Conservation (phyloP, 2,113 vertebrate genomes). For the Gymnogyps californianus region DNA sequence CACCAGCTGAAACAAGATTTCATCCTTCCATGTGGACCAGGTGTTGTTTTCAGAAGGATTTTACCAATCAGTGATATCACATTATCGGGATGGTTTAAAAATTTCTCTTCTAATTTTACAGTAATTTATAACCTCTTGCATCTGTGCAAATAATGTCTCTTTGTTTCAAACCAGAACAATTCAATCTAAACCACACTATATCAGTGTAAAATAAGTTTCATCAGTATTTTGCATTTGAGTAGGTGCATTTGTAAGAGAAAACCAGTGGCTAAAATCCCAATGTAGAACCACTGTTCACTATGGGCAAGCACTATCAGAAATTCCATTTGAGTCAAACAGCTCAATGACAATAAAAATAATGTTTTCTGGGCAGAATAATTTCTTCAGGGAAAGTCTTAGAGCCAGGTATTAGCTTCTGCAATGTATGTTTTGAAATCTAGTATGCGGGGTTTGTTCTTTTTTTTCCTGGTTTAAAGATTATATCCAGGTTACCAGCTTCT, state of each 20-base stretch:
- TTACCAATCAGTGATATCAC: neutral
- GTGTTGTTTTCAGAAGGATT: neutral
- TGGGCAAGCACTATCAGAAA: neutral
- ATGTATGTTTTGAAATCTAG: neutral
- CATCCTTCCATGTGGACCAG: neutral
- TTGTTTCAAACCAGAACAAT: neutral
- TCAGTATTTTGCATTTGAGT: neutral
- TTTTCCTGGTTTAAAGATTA: neutral
- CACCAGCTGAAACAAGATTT: neutral
- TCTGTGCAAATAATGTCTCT: neutral
- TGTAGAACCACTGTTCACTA: neutral
- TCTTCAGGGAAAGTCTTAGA: neutral
- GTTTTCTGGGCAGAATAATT: neutral
- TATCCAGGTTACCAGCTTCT: neutral
- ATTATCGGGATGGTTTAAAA: neutral
- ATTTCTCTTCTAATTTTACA: neutral
- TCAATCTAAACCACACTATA: neutral
- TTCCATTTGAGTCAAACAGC: neutral
- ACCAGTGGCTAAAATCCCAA: neutral
- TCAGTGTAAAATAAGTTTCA: neutral
- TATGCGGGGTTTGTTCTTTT: no score
- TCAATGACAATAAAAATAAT: neutral
- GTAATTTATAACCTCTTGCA: neutral
- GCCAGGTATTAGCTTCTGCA: neutral
- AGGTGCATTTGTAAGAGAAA: neutral